Percentiles rank a stretch among this genome's conserved stretches.
Evolutionary conservation across 1,140 invertebrate species (phyloP).

Genomic region (Drosophila neocordata): DNA sequence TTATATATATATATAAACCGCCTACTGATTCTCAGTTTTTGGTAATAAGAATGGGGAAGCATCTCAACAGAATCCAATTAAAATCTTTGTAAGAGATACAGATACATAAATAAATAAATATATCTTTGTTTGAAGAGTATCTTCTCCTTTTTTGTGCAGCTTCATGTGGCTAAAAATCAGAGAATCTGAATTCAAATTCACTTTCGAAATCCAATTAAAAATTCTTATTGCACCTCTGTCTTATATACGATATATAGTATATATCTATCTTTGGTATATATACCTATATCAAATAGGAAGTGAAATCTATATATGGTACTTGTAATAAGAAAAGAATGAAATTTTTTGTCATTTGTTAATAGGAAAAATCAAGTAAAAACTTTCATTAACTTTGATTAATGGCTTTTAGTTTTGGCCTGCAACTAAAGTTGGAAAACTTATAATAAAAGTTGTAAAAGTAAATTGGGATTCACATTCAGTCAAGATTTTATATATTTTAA

Average conservation of each 20-base stretch:
- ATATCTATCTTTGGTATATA: neutral
- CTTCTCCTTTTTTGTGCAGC: constrained; percentile 21
- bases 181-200: constrained; percentile 5
- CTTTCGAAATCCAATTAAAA: constrained; percentile 16
- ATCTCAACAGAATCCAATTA: constrained; percentile 24
- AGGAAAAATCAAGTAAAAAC: too few species aligned
- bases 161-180: constrained; percentile 1
- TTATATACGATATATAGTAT: neutral
- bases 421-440: too few species aligned
- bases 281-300: neutral
- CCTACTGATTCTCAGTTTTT: constrained; percentile 10
- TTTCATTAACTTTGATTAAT: constrained; percentile 1
- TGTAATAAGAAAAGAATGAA: constrained; percentile 4
- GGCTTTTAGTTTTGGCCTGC: neutral
- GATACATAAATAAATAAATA: constrained; percentile 14
- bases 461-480: too few species aligned
- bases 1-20: neutral
- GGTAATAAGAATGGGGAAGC: constrained; percentile 18
- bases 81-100: constrained; percentile 24
- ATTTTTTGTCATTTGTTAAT: neutral
- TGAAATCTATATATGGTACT: neutral
- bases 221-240: constrained; percentile 8
- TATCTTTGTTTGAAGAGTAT: constrained; percentile 17
- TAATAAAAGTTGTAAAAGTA: too few species aligned
- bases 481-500: too few species aligned